phyloP scores from a whole-genome alignment of 2,797 vertebrate species.

The Platyrinchus mystaceus region DNA sequence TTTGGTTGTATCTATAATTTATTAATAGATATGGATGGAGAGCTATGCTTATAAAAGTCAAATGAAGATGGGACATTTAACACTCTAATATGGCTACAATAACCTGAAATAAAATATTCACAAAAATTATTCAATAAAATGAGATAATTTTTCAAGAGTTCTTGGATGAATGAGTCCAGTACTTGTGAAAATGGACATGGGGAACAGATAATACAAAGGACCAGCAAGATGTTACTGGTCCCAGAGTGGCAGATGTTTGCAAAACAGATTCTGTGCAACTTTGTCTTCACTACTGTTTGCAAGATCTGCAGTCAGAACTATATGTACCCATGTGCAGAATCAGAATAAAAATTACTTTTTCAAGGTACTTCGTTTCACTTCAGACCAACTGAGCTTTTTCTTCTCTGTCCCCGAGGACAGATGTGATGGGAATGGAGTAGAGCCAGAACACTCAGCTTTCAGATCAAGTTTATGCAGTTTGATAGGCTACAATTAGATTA shows the following conservation, averaged over 20 bases:
- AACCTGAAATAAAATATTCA: background rate
- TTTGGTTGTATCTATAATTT: background rate
- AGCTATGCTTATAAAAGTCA: background rate
- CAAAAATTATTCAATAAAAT: background rate
- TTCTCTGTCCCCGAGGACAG: background rate
- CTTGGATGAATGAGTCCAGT: background rate
- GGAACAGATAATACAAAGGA: background rate
- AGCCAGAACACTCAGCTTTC: background rate
- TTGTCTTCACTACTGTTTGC: background rate
- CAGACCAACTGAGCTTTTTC: background rate
- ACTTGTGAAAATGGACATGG: background rate
- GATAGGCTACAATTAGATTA: background rate
- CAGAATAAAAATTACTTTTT: background rate
- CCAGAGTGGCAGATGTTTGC: background rate
- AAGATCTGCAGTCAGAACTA: background rate
- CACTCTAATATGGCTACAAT: background rate
- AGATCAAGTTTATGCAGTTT: background rate
- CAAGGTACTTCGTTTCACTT: background rate
- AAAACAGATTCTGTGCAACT: background rate
- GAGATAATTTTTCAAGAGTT: background rate
- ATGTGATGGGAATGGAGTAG: background rate
- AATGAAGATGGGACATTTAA: background rate
- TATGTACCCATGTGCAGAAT: background rate
- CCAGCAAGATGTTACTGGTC: background rate
- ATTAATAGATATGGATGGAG: background rate